phyloP scores from a whole-genome alignment of 2,888 invertebrate genomes.

The Agriotes lineatus region DNA sequence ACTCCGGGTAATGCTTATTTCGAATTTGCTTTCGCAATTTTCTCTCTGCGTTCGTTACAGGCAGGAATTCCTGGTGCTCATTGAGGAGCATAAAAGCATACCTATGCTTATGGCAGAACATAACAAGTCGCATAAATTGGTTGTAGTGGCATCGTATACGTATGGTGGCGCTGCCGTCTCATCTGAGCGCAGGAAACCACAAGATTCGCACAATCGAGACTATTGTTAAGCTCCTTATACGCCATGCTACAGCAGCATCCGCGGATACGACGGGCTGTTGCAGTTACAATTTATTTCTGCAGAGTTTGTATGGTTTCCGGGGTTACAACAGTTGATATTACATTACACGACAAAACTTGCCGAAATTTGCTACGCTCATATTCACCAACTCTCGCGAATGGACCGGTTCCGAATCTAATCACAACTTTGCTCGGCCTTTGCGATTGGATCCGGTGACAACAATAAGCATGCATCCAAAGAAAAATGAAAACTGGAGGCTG shows the following conservation, averaged over 20 bases:
- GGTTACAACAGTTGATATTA: conserved; percentile 38
- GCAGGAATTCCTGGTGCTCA: neutral
- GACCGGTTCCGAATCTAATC: conserved; percentile 32
- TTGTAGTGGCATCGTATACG: conserved; percentile 36
- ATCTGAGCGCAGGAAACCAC: conserved; percentile 53
- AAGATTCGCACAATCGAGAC: conserved; percentile 59
- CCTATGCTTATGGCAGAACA: conserved; percentile 8
- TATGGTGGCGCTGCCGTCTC: conserved; percentile 38
- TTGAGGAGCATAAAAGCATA: conserved; percentile 10
- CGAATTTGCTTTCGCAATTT: neutral
- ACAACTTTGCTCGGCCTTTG: conserved; percentile 28
- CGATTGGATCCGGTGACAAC: conserved; percentile 27
- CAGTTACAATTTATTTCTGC: conserved; percentile 43
- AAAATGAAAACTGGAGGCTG: conserved; percentile 4
- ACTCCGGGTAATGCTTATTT: neutral
- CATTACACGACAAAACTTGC: conserved; percentile 39
- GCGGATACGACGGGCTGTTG: conserved; percentile 33
- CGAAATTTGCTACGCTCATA: conserved; percentile 31
- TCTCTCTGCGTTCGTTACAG: conserved; percentile 4
- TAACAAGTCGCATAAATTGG: conserved; percentile 26
- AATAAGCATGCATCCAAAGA: conserved; percentile 24
- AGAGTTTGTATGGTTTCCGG: conserved; percentile 43
- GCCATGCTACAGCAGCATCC: conserved; percentile 51
- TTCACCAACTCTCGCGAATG: conserved; percentile 29
- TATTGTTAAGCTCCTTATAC: conserved; percentile 60